Conservation (phyloP, 2,888 invertebrate species). For the Heliconius charithonia region DNA sequence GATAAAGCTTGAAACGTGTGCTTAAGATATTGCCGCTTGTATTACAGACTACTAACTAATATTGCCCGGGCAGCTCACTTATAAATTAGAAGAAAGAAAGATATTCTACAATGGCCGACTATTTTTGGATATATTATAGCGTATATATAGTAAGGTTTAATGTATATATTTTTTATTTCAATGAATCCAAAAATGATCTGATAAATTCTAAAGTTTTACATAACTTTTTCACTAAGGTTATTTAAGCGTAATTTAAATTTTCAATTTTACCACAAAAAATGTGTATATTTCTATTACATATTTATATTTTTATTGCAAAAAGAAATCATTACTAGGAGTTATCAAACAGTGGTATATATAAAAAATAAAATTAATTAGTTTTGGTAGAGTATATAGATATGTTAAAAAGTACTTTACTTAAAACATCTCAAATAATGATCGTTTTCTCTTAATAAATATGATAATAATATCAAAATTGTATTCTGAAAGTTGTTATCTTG, state of each 20-base stretch:
- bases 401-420: too few species aligned
- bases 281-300: not conserved
- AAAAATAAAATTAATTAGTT: too few species aligned
- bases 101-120: not conserved
- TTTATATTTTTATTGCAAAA: not conserved
- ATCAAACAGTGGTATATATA: too few species aligned
- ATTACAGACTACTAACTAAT: not conserved
- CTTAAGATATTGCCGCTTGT: too few species aligned
- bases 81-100: not conserved
- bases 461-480: not conserved
- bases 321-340: too few species aligned
- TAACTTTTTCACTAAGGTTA: not conserved
- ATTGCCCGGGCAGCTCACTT: not conserved
- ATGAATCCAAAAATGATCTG: too few species aligned
- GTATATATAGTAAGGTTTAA: too few species aligned
- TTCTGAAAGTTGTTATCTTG: not conserved
- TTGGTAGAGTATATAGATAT: too few species aligned
- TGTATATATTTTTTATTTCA: too few species aligned
- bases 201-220: too few species aligned
- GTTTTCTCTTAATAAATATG: not conserved
- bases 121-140: not conserved
- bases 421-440: too few species aligned
- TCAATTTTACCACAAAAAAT: not conserved
- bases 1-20: too few species aligned
- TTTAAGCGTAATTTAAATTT: not conserved